phyloP scores from a whole-genome alignment of 2,113 vertebrate genomes.

The Poeciliopsis prolifica region DNA sequence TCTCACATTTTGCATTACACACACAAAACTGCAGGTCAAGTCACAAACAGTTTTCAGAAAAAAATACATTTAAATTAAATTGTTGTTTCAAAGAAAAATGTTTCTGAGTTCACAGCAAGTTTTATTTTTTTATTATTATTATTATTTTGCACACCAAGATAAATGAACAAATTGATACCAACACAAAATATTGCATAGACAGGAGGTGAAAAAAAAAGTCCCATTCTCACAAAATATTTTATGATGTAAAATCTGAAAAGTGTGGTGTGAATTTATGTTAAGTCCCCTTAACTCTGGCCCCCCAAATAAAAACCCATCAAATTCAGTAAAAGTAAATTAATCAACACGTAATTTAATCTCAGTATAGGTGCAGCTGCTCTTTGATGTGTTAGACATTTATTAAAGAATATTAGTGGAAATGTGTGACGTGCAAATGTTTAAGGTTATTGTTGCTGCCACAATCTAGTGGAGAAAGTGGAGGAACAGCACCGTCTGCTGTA shows the following conservation, averaged over 20 bases:
- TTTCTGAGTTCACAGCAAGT: neutral
- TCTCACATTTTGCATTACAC: neutral
- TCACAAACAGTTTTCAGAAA: neutral
- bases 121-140: neutral
- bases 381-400: no score
- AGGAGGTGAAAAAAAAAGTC: no score
- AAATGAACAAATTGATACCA: neutral
- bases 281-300: no score
- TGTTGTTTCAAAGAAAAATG: neutral
- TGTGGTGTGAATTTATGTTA: no score
- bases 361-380: no score
- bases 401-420: conserved; percentile 7
- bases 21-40: neutral
- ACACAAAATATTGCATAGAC: no score
- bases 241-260: no score
- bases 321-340: no score
- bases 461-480: conserved; percentile 59
- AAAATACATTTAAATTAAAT: neutral
- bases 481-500: conserved; percentile 65
- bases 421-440: conserved; percentile 56
- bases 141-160: neutral
- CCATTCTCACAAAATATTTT: no score
- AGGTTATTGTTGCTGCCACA: conserved; percentile 44
- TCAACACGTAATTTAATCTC: neutral
- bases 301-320: no score